Conservation (phyloP, 2,797 vertebrate species). For the Botia almorhae region DNA sequence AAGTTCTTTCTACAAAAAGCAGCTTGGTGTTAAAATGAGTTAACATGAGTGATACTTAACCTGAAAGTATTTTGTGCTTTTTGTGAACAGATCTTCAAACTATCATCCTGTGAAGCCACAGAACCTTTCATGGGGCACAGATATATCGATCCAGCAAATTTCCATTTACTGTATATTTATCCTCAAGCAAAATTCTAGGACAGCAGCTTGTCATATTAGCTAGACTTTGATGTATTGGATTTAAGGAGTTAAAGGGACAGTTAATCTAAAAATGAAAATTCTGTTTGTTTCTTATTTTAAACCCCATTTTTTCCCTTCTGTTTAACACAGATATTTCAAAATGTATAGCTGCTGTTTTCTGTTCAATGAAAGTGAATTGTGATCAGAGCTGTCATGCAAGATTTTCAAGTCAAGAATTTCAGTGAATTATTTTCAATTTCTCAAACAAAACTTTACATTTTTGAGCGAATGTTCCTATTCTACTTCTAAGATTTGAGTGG, state of each 20-base stretch:
- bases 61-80: background rate
- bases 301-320: too few relatives aligned
- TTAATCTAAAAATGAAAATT: too few relatives aligned
- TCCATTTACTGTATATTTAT: too few relatives aligned
- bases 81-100: background rate
- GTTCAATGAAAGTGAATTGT: background rate
- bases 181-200: too few relatives aligned
- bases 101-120: background rate
- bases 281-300: too few relatives aligned
- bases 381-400: background rate
- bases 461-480: background rate
- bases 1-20: background rate
- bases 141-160: background rate
- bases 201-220: too few relatives aligned
- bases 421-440: background rate
- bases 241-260: too few relatives aligned
- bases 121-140: background rate
- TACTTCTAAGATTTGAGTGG: background rate
- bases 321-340: too few relatives aligned
- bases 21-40: conserved; percentile 8
- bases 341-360: background rate
- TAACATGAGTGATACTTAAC: background rate
- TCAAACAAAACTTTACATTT: background rate
- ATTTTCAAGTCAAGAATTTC: background rate
- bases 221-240: too few relatives aligned